Percentiles rank a stretch among this genome's conserved stretches.
Evolutionary conservation across 2,113 vertebrate species (phyloP).

Genomic region (Macrotis lagotis): DNA sequence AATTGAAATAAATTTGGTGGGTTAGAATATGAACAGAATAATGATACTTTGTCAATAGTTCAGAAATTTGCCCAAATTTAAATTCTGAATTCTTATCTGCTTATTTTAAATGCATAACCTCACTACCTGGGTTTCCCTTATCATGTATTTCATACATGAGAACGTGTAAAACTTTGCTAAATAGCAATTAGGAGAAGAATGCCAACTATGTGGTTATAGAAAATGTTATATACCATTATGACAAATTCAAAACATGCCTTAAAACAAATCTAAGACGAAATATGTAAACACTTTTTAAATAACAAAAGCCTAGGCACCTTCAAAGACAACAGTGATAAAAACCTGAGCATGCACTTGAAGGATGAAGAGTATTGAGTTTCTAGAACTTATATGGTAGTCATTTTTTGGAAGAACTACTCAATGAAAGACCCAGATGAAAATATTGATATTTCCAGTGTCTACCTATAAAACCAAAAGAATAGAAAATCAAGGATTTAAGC

Average conservation of each 20-base stretch:
- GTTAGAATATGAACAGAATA: slow-evolving; percentile 57
- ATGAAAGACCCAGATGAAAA: slow-evolving; percentile 68
- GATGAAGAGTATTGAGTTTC: slow-evolving; percentile 60
- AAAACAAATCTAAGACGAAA: slow-evolving; percentile 63
- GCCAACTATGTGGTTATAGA: slow-evolving; percentile 47
- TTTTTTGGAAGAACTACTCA: slow-evolving; percentile 57
- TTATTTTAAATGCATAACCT: slow-evolving; percentile 56
- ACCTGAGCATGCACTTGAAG: slow-evolving; percentile 58
- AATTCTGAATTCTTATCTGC: slow-evolving; percentile 48
- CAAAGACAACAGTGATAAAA: slow-evolving; percentile 43
- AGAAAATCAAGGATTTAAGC: slow-evolving; percentile 66
- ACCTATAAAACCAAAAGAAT: slow-evolving; percentile 70
- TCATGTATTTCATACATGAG: slow-evolving; percentile 45
- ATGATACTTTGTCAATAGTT: slow-evolving; percentile 31
- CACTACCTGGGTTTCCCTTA: slow-evolving; percentile 19
- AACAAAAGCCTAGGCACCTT: slow-evolving; percentile 61
- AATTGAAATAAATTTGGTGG: slow-evolving; percentile 49
- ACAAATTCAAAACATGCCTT: slow-evolving; percentile 31
- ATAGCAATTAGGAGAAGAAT: slow-evolving; percentile 71
- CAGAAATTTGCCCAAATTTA: slow-evolving; percentile 62
- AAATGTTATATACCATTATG: slow-evolving; percentile 38
- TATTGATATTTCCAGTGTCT: slow-evolving; percentile 71
- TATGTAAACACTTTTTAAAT: slow-evolving; percentile 67
- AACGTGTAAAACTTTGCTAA: slow-evolving; percentile 53
- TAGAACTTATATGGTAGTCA: slow-evolving; percentile 59